Base-by-base conservation (phyloP, 64 coral and sea anemone genomes). In the Acropora tenuis region DNA sequence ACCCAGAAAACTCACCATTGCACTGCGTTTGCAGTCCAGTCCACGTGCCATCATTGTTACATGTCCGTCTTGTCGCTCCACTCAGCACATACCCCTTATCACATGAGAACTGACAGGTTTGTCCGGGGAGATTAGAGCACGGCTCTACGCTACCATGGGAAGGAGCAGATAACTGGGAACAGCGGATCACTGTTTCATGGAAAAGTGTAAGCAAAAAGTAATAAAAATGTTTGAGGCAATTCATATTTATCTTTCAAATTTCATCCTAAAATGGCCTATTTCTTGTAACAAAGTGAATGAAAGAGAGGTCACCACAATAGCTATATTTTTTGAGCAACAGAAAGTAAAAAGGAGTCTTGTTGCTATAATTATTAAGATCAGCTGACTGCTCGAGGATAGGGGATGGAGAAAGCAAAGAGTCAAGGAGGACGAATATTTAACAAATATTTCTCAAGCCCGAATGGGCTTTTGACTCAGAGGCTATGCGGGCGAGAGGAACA, bases 71-170 rank as follows among this genome's bases (percentile, higher is more conserved):
- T 47, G 53, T 4, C 17, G 84, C 43, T 43, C 91, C 91, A 40
- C 40, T 76, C 57, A 92, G 30, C 18, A 53, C n/a, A 67, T 87
- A 92, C 2, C 83, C 91, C 47, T 12, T 41, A 15, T 92, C 61
- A 92, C 91, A 92, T 15, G 91, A 79, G 13, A 92, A 53, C 41
- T 78, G 84, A 48, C 91, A 92, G 19, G 48, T 13, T 16, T 77
- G 61, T 58, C 91, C 91, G 10, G 91, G 91, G 1, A 92, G 20
- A 43, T 92, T 92, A 48, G 74, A 41, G 78, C 91, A 92, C 5
- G n/a, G 45, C 43, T 20, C 63, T 76, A 87, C 11, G 12, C 77
- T 87, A 41, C 91, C 82, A 69, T 92, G 55, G 5, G 10, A 7
- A 60, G 80, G 82, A 20, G 42, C 46, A 18, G 83, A 60, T 4